Evolutionary conservation across 2,113 vertebrate species (phyloP), one percentile per base, ranked within the genome.

Genomic region (Xyrauchen texanus): DNA sequence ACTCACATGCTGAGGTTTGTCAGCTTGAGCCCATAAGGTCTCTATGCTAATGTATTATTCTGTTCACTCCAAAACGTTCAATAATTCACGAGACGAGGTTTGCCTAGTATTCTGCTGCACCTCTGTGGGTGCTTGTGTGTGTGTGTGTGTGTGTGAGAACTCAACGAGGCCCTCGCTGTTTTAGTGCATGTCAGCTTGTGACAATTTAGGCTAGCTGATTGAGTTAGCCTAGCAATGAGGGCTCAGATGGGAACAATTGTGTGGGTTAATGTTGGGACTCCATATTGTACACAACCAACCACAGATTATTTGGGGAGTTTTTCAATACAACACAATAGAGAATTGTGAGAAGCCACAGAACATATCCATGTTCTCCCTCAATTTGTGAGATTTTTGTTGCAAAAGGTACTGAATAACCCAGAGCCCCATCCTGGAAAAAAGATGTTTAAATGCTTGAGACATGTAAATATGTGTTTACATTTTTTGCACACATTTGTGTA

Each of bases 61-160:
- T 51, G 66, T 76, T 82, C 78, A 78, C 82, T 84, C 78, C 75
- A 61, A 82, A 69, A 46, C 11, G 21, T 78, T 87, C 78, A 87
- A 87, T 87, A 84, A 85, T 87, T 85, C 86, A 87, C 75, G 21
- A 84, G 80, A 82, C 78, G 21, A 46, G 82, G 86, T 81, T 84
- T 85, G 76, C 79, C 85, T 82, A 79, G 82, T 83, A 79, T 78
- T 78, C 80, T 78, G 65, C 77, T 64, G 71, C 47, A 69, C 66
- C 61, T 72, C 55, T 57, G 68, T 64, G n/a, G n/a, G n/a, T n/a
- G n/a, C n/a, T n/a, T n/a, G 13, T 57, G n/a, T 63, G 57, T 34
- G 79, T 62, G 70, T 68, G 16, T 64, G 63, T 68, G 5, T 75
- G 16, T 78, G 57, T 16, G 58, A 15, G n/a, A 12, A 51, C 5